Evolutionary conservation across 2,888 invertebrate genomes (phyloP), one percentile per base, ranked within the genome.

Genomic region (Stictocephala bisonia): DNA sequence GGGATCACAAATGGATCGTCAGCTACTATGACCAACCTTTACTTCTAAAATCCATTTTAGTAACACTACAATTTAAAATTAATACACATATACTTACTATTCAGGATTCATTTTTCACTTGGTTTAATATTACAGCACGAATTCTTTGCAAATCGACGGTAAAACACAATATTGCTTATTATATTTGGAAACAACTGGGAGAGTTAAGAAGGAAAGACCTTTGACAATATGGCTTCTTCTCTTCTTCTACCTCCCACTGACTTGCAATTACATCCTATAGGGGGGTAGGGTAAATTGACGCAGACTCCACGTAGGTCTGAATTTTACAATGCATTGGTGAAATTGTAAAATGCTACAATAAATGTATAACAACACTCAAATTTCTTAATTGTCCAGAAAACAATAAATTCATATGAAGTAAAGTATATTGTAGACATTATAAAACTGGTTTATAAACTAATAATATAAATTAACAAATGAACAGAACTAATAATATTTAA

Each of bases 81-180:
- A 31, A 31, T 11, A 44, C 4, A n/a, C 4, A n/a, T 27, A n/a
- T 64, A 90, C 92, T 92, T 86, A 93, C 92, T 92, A 93, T 89
- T 93, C 92, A 82, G 92, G 92, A 90, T 92, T 92, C 92, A 93
- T 92, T 81, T 82, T 85, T 86, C 40, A 44, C 4, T 15, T 85
- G 85, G 41, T 24, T 20, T 26, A 58, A 29, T 40, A n/a, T 13
- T 44, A 22, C 9, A 44, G 44, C 27, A 13, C 13, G 24, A 31
- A 40, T 35, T n/a, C n/a, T n/a, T n/a, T n/a, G 24, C 26, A 56
- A n/a, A 58, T 18, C 13, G 15, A 26, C 27, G 24, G n/a, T 22
- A 41, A 22, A 44, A n/a, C n/a, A n/a, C n/a, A n/a, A n/a, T n/a
- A 40, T 18, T 40, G 41, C 53, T 27, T 40, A 56, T 53, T 20